Percentiles rank a stretch among this genome's conserved stretches.
These are phyloP conservation scores for Centropus bengalensis DNA, from an alignment of 2,113 vertebrate genomes.

Conservation along the genomic window DNA sequence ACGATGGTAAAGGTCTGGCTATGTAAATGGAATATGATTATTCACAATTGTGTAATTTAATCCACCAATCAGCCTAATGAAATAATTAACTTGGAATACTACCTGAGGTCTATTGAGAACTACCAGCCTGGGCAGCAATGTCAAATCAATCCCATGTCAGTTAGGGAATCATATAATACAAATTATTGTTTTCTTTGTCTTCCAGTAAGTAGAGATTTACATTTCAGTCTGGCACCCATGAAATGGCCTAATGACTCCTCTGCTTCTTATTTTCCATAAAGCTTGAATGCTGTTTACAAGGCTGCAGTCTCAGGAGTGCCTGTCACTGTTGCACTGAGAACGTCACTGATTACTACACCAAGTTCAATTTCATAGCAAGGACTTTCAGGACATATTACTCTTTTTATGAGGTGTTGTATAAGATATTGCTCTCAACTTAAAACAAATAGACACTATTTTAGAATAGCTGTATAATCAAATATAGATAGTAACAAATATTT, in stretches of 20 bases:
- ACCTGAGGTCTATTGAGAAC: background rate
- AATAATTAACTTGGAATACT: background rate
- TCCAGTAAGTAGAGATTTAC: background rate
- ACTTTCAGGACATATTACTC: background rate
- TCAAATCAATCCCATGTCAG: background rate
- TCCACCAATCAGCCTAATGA: background rate
- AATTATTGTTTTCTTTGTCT: background rate
- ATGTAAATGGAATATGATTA: background rate
- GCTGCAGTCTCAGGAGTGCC: background rate
- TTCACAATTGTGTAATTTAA: background rate
- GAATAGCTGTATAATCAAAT: background rate
- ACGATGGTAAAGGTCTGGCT: background rate
- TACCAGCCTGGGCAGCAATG: background rate
- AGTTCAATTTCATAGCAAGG: background rate
- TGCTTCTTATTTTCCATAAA: background rate
- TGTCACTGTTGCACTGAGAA: fast-evolving
- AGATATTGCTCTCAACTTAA: background rate
- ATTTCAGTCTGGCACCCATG: background rate
- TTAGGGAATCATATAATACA: background rate
- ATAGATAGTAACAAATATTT: background rate
- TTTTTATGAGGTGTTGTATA: background rate
- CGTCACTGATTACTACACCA: background rate
- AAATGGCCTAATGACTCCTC: background rate
- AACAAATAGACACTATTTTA: background rate
- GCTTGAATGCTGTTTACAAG: background rate